These are phyloP conservation scores for Drosophila greeni DNA, from an alignment of 2,888 invertebrate genomes.

Conservation along the genomic window DNA sequence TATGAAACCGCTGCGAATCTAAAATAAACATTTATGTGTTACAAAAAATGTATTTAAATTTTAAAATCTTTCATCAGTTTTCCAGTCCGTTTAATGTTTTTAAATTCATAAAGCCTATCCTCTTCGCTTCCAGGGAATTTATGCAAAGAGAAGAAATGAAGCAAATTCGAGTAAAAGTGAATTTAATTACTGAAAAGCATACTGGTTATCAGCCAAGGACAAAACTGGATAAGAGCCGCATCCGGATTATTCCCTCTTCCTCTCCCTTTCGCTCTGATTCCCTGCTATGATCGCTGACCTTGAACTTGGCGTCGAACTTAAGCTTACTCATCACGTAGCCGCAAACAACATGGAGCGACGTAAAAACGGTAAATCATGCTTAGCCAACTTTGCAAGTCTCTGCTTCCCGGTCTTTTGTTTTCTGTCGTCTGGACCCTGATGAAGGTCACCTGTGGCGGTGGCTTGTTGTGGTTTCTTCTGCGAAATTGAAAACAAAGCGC, in stretches of 20 bases:
- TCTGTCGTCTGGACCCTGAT: constrained; percentile 18
- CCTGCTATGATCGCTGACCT: constrained; percentile 47
- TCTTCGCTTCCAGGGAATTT: background rate
- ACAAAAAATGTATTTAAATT: no score
- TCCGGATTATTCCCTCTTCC: constrained; percentile 2
- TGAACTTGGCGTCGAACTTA: constrained; percentile 58
- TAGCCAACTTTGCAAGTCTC: constrained; percentile 16
- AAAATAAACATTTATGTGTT: no score
- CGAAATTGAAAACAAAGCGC: background rate
- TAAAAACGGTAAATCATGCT: constrained; percentile 63
- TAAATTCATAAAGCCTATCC: background rate
- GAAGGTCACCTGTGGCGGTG: constrained; percentile 25
- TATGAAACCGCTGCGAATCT: no score
- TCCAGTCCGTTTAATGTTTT: background rate
- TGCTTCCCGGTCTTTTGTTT: constrained; percentile 39
- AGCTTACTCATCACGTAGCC: constrained; percentile 43
- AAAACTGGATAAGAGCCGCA: constrained; percentile 16
- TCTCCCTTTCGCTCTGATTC: background rate
- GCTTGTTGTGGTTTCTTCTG: constrained; percentile 8
- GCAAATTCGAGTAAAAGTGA: constrained; percentile 16
- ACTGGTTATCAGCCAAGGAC: constrained; percentile 43
- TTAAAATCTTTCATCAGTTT: no score
- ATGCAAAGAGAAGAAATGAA: background rate
- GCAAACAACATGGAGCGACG: constrained; percentile 3
- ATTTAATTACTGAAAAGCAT: constrained; percentile 25